These are phyloP conservation scores for Champsocephalus esox DNA, from an alignment of 2,797 vertebrate genomes.

Conservation along the genomic window DNA sequence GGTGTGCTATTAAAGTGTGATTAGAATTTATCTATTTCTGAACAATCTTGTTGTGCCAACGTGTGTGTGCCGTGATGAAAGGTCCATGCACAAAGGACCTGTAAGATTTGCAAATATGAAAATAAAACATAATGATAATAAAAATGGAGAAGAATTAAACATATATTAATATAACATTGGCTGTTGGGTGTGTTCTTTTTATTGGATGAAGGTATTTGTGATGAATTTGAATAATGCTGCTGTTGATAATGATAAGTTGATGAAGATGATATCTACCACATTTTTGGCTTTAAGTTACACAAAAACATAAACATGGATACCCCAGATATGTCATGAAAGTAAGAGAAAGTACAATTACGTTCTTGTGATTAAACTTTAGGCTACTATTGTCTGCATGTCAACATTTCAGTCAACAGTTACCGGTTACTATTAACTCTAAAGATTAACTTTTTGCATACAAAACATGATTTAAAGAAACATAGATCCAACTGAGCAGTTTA, in stretches of 20 bases:
- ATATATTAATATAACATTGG: constrained; percentile 81
- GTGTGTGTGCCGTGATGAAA: constrained; percentile 80
- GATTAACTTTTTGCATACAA: no score
- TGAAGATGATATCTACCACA: not conserved
- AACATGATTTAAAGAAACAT: no score
- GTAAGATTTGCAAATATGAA: constrained; percentile 76
- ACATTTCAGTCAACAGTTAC: no score
- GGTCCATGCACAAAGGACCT: constrained; percentile 74
- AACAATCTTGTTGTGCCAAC: constrained; percentile 80
- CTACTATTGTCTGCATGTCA: not conserved
- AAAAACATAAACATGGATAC: not conserved
- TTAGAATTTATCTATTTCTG: constrained; percentile 77
- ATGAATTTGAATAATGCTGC: not conserved
- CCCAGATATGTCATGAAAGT: not conserved
- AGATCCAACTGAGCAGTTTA: no score
- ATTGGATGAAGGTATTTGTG: not conserved
- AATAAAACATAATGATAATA: constrained; percentile 74
- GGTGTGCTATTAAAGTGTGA: constrained; percentile 79
- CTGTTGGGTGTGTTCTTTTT: constrained; percentile 34
- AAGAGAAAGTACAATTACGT: not conserved
- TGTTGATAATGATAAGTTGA: not conserved
- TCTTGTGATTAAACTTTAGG: not conserved
- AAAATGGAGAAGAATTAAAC: constrained; percentile 82
- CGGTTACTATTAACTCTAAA: no score
- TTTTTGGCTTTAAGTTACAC: not conserved